Evolutionary conservation across 2,113 vertebrate genomes (phyloP).

Genomic region (Anser brachyrhynchus): DNA sequence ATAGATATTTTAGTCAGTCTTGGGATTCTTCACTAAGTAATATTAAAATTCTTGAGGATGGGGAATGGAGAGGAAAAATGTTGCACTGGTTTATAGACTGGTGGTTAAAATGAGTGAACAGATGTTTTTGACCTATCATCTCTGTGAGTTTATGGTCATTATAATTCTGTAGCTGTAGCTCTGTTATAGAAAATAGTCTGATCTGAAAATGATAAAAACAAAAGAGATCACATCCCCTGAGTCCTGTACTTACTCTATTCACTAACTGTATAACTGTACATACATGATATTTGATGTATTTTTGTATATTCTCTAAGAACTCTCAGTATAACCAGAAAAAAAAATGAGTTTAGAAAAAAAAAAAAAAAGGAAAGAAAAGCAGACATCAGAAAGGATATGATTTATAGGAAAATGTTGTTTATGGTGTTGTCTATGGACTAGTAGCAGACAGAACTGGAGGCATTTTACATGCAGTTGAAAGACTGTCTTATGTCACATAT

Average conservation of each 20-base stretch:
- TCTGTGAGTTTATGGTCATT: background rate
- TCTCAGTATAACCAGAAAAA: background rate
- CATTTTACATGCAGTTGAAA: background rate
- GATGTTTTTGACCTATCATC: background rate
- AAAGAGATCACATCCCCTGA: background rate
- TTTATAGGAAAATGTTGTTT: background rate
- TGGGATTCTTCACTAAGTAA: background rate
- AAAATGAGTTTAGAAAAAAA: background rate
- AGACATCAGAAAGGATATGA: background rate
- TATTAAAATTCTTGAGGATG: slow-evolving; percentile 23
- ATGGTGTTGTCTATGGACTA: accelerated
- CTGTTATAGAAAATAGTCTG: background rate
- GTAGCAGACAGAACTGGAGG: background rate
- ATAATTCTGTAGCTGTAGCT: background rate
- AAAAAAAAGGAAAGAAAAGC: background rate
- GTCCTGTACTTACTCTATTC: background rate
- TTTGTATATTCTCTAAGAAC: background rate
- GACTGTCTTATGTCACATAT: background rate
- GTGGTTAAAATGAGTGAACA: background rate
- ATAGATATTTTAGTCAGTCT: background rate
- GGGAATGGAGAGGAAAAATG: background rate
- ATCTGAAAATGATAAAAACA: background rate
- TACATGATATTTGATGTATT: background rate
- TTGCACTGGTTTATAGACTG: background rate
- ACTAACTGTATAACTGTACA: background rate